Evolutionary conservation across 2,113 vertebrate genomes (phyloP), one percentile per base, ranked within the genome.

Genomic region (Macaca mulatta): DNA sequence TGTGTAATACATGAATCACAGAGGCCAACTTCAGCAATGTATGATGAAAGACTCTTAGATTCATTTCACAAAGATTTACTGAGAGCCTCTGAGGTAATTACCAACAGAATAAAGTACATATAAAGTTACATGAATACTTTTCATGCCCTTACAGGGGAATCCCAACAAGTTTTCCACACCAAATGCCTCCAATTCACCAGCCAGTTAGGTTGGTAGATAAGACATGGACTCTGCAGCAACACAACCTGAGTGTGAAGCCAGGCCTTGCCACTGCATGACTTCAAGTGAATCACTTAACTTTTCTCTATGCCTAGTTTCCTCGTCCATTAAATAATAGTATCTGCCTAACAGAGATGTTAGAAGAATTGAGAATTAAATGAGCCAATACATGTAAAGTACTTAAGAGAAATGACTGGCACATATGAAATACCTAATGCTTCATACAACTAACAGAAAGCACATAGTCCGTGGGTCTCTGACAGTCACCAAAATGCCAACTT

Each of bases 401-500:
- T 38, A 90, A 90, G 12, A 64, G 40, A 64, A 74, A 80, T 22
- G 16, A 18, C 27, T 27, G 82, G 43, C 25, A 84, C 50, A 52
- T 32, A 40, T 22, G 48, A 89, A 86, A 32, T 79, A 82, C 55
- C 48, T 25, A 45, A 40, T 38, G 67, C 50, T 91, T 45, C 86
- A 93, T 11, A 90, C 13, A 38, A 64, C 38, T 25, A 13, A 84
- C 38, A 96, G 55, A 95, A 93, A 85, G 55, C 48, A 77, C 17
- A 55, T 4, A 55, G 25, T 50, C 84, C 5, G 5, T 57, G 23
- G 52, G n/a, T 55, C 43, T 96, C 40, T 94, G n/a, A 38, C 18
- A 45, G 30, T 14, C n/a, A 94, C 27, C 40, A 90, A 90, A 90
- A 67, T 75, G 83, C 18, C n/a, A 55, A 84, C 70, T 89, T 97